These are phyloP conservation scores for Xylocampa areola DNA, from an alignment of 2,888 invertebrate genomes.

Conservation along the genomic window DNA sequence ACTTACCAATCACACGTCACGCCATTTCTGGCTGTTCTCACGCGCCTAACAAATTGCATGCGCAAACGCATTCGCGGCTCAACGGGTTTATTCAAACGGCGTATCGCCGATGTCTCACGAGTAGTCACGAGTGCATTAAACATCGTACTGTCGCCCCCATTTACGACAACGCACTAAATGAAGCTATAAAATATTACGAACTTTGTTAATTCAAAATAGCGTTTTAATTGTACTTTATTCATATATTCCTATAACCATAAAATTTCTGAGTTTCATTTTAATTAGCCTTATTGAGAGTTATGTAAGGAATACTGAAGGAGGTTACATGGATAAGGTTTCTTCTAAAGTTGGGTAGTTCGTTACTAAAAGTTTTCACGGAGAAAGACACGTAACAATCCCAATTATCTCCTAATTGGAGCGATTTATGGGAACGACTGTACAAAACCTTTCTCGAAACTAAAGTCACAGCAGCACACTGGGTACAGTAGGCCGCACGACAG, in stretches of 20 bases:
- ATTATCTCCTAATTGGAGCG: conserved; percentile 17
- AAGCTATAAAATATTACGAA: conserved; percentile 25
- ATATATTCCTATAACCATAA: conserved; percentile 1
- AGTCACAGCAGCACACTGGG: conserved; percentile 18
- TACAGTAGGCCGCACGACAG: too few species aligned
- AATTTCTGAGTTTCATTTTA: conserved; percentile 4
- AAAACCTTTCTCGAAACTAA: conserved; percentile 27
- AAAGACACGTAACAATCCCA: conserved; percentile 29
- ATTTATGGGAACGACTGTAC: conserved; percentile 25
- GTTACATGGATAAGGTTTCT: conserved; percentile 8
- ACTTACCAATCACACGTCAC: conserved; percentile 33
- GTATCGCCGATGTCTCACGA: conserved; percentile 48
- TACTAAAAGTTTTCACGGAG: conserved; percentile 25
- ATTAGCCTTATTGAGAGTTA: not conserved
- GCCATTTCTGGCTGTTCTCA: conserved; percentile 54
- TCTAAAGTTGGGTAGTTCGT: conserved; percentile 17
- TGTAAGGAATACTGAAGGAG: conserved; percentile 3
- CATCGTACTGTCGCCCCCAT: conserved; percentile 49
- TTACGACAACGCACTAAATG: conserved; percentile 31
- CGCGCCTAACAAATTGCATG: conserved; percentile 53
- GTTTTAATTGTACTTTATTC: conserved; percentile 25
- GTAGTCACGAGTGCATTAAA: conserved; percentile 53
- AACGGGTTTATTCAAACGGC: conserved; percentile 55
- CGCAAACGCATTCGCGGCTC: conserved; percentile 41
- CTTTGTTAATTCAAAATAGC: conserved; percentile 36